phyloP scores from a whole-genome alignment of 2,113 vertebrate genomes.

The Rhombomys opimus region DNA sequence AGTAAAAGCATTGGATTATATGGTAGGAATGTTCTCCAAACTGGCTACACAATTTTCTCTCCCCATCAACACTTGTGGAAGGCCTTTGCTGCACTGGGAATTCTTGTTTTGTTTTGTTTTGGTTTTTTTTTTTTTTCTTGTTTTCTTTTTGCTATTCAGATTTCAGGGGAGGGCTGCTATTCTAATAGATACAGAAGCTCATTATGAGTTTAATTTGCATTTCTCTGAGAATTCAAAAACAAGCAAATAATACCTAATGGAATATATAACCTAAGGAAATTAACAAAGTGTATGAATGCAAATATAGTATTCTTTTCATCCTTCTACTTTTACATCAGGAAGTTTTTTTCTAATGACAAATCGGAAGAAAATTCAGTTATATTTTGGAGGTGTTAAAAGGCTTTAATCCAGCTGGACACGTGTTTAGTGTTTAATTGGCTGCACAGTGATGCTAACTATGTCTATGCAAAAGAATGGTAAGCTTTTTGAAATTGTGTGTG shows the following conservation, averaged over 20 bases:
- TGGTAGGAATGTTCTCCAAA: not conserved
- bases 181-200: not conserved
- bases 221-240: slow-evolving; percentile 27
- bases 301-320: not conserved
- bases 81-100: not conserved
- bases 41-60: not conserved
- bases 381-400: slow-evolving; percentile 18
- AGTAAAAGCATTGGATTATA: not conserved
- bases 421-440: slow-evolving; percentile 42
- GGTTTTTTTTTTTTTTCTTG: no score
- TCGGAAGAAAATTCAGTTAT: slow-evolving; percentile 33
- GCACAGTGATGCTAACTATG: not conserved
- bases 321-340: not conserved
- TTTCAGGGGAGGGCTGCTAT: not conserved
- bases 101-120: not conserved
- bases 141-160: not conserved
- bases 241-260: not conserved
- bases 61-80: not conserved
- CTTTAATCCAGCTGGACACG: not conserved
- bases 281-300: slow-evolving; percentile 25
- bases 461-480: not conserved
- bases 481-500: not conserved
- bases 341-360: not conserved
- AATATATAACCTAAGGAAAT: slow-evolving; percentile 32
- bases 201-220: slow-evolving; percentile 31